These are phyloP conservation scores for Brenthis daphne DNA, from an alignment of 2,888 invertebrate species.

Conservation along the genomic window DNA sequence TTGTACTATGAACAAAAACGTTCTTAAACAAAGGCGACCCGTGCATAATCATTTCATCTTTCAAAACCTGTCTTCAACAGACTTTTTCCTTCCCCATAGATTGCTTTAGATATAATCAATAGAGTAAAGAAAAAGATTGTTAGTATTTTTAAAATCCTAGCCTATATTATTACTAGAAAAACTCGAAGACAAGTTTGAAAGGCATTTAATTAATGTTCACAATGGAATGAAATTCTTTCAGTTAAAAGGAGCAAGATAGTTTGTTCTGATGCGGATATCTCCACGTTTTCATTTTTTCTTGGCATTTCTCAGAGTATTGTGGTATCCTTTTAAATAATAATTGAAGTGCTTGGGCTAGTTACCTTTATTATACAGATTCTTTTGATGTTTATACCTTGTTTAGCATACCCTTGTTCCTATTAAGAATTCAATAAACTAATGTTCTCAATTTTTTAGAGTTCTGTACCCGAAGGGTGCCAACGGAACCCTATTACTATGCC, in stretches of 20 bases:
- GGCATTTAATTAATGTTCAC: slow-evolving; percentile 60
- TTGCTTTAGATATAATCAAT: slow-evolving; percentile 9
- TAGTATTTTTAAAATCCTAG: slow-evolving; percentile 4
- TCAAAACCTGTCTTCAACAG: not conserved
- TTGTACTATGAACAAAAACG: too few species aligned
- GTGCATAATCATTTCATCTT: slow-evolving; percentile 1
- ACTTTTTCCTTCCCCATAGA: slow-evolving; percentile 2
- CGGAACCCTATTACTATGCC: too few species aligned
- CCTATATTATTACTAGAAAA: slow-evolving; percentile 13
- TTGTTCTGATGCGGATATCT: slow-evolving; percentile 47
- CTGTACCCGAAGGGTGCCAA: too few species aligned
- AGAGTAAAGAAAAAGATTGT: slow-evolving; percentile 4
- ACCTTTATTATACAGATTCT: slow-evolving; percentile 36
- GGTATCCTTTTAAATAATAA: slow-evolving; percentile 45
- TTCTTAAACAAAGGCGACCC: not conserved
- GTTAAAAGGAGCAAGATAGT: slow-evolving; percentile 51
- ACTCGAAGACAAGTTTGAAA: slow-evolving; percentile 44
- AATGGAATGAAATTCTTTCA: slow-evolving; percentile 56
- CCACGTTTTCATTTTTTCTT: slow-evolving; percentile 36
- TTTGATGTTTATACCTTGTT: slow-evolving; percentile 13
- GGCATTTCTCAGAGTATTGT: slow-evolving; percentile 39
- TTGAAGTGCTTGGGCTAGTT: slow-evolving; percentile 49
- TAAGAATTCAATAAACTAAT: not conserved
- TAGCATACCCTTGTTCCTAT: slow-evolving; percentile 9
- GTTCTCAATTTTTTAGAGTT: not conserved